A percentile compares a stretch with the other conserved stretches of the same genome.
These are phyloP conservation scores for Anthoscopus minutus DNA, from an alignment of 2,113 vertebrate genomes.

Conservation along the genomic window DNA sequence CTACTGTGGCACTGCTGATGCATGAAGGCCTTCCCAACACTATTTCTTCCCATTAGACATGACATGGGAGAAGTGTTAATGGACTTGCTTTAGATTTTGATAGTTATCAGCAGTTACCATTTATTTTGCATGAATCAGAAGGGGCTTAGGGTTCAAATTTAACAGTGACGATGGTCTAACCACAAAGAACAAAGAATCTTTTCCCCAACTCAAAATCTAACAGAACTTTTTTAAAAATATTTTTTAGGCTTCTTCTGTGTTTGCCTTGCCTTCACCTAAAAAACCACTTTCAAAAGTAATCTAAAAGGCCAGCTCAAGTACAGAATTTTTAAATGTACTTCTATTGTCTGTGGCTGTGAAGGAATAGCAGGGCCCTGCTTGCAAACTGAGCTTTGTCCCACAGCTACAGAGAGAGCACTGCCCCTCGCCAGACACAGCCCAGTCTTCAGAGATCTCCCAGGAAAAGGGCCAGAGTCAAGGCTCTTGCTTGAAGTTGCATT, in stretches of 20 bases:
- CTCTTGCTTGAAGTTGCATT: background rate
- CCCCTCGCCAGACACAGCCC: background rate
- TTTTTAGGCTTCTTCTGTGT: rapidly evolving
- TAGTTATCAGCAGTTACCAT: background rate
- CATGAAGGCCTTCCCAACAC: background rate
- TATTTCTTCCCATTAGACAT: background rate
- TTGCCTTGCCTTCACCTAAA: background rate
- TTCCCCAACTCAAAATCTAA: background rate
- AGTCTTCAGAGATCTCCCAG: background rate
- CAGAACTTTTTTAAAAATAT: rapidly evolving
- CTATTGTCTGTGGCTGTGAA: rapidly evolving
- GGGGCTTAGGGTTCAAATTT: background rate
- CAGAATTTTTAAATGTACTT: background rate
- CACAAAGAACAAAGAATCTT: background rate
- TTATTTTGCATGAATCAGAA: background rate
- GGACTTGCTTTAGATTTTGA: background rate
- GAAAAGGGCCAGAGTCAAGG: background rate
- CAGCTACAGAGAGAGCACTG: background rate
- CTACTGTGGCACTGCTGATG: background rate
- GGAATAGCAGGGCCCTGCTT: background rate
- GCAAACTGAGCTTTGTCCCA: background rate
- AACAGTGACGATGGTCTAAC: background rate
- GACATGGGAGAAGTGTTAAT: background rate
- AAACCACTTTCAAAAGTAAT: background rate
- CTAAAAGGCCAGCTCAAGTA: background rate